These are phyloP conservation scores for Perdix hodgsoniae DNA, from an alignment of 2,797 vertebrate genomes.

Conservation along the genomic window DNA sequence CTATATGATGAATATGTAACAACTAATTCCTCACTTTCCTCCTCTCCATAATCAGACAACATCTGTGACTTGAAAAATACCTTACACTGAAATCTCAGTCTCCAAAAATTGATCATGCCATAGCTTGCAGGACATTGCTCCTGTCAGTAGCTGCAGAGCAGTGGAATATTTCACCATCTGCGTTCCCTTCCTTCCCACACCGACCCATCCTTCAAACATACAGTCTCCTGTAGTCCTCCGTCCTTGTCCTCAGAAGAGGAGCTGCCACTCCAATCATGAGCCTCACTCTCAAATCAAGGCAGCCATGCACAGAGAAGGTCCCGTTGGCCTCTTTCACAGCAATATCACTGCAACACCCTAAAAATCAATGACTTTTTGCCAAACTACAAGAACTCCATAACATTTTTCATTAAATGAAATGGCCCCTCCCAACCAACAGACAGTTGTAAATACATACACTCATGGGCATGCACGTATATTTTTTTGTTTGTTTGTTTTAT, in stretches of 20 bases:
- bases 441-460: neutral
- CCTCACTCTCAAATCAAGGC: neutral
- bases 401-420: neutral
- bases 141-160: neutral
- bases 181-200: neutral
- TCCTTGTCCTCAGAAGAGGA: neutral
- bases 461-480: neutral
- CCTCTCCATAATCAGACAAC: neutral
- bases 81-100: neutral
- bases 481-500: neutral
- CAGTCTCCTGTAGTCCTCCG: neutral
- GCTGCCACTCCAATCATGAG: neutral
- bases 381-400: neutral
- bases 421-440: neutral
- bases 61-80: neutral
- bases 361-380: neutral
- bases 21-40: neutral
- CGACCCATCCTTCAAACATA: neutral
- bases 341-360: neutral
- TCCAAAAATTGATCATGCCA: neutral
- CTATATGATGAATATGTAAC: neutral
- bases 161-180: neutral
- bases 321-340: neutral
- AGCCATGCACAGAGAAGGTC: neutral
- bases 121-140: neutral